A percentile compares a stretch with the other conserved stretches of the same genome.
Conservation (phyloP, 2,797 vertebrate genomes). For the Characodon lateralis region DNA sequence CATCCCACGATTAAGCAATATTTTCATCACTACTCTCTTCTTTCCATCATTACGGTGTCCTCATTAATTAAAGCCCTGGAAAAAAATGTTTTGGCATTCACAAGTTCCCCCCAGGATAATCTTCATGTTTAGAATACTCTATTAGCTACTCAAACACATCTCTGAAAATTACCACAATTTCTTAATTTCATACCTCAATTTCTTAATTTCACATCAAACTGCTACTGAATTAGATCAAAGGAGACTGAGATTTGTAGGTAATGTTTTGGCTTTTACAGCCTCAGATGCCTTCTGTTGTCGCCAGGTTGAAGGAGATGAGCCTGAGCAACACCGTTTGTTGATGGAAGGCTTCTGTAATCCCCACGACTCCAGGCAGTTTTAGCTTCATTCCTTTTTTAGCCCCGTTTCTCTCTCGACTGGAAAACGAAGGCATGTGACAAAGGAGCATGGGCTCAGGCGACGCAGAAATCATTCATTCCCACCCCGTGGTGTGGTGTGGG, state of each 20-base stretch:
- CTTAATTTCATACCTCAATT: conserved; percentile 29
- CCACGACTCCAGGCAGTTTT: background rate
- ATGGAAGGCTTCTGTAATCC: conserved; percentile 38
- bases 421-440: conserved; percentile 40
- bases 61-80: conserved; percentile 1
- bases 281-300: conserved; percentile 36
- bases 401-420: conserved; percentile 33
- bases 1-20: background rate
- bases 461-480: conserved; percentile 37
- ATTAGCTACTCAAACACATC: conserved; percentile 25
- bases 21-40: background rate
- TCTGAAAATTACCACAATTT: conserved; percentile 45
- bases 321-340: conserved; percentile 21
- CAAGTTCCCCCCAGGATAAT: conserved; percentile 22
- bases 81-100: conserved; percentile 7
- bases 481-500: conserved; percentile 32
- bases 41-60: background rate
- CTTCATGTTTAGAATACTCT: conserved; percentile 10
- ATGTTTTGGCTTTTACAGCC: conserved; percentile 17
- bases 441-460: conserved; percentile 19
- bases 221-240: conserved; percentile 44
- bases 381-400: conserved; percentile 20
- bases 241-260: conserved; percentile 39
- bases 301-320: conserved; percentile 26
- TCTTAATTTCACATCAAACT: conserved; percentile 19